Evolutionary conservation across 2,888 invertebrate genomes (phyloP).

Genomic region (Epinotia nisella): DNA sequence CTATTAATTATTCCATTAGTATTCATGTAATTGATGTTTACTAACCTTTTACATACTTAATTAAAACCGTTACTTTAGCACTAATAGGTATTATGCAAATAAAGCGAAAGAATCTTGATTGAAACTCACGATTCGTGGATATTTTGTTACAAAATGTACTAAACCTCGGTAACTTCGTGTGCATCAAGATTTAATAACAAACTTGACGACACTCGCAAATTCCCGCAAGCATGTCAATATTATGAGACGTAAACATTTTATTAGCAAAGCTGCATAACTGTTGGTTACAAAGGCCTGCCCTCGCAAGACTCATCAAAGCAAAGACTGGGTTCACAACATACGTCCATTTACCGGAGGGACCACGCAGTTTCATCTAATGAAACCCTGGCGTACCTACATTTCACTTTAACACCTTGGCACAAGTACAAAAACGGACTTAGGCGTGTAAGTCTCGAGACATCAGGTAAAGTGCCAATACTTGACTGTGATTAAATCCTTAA

Average conservation of each 20-base stretch:
- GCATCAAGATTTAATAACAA: conserved; percentile 23
- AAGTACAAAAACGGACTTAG: conserved; percentile 41
- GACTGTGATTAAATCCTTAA: not conserved
- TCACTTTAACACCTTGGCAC: conserved; percentile 55
- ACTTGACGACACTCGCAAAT: conserved; percentile 13
- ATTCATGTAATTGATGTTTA: not conserved
- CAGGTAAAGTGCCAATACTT: not conserved
- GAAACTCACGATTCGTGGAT: not conserved
- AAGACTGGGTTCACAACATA: conserved; percentile 53
- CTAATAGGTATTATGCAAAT: not conserved
- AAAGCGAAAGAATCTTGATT: not conserved
- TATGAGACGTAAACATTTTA: conserved; percentile 40
- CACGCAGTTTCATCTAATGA: conserved; percentile 52
- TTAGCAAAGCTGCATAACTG: conserved; percentile 46
- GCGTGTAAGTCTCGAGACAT: not conserved
- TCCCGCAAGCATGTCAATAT: conserved; percentile 18
- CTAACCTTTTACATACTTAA: too few species aligned
- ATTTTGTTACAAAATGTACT: not conserved
- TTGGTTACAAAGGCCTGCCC: conserved; percentile 43
- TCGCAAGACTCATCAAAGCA: conserved; percentile 52
- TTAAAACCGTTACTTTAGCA: too few species aligned
- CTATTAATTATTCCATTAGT: not conserved
- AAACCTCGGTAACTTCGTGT: not conserved
- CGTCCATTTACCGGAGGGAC: conserved; percentile 54
- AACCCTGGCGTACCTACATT: conserved; percentile 51